phyloP scores from a whole-genome alignment of 2,113 vertebrate genomes.

The Clarias macrocephalus region DNA sequence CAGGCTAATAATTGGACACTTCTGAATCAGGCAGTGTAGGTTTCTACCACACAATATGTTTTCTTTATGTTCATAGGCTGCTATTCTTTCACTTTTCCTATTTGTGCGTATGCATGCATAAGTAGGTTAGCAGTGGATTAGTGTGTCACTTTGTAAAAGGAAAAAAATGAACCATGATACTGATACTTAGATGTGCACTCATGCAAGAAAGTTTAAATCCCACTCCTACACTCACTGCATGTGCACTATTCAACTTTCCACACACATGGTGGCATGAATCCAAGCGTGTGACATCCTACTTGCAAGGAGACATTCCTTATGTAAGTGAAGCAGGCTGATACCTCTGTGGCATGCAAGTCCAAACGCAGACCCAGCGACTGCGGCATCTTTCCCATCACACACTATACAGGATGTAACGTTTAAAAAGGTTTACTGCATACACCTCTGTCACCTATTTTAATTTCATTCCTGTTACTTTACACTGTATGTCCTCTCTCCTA shows the following conservation, averaged over 20 bases:
- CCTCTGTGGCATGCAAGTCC: conserved; percentile 59
- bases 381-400: conserved; percentile 28
- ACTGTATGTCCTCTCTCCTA: conserved; percentile 54
- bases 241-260: background rate
- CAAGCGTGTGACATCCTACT: conserved; percentile 41
- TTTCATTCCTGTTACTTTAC: conserved; percentile 61
- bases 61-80: too few species aligned
- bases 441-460: conserved; percentile 40
- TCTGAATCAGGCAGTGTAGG: too few species aligned
- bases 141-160: background rate
- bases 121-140: background rate
- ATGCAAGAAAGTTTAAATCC: background rate
- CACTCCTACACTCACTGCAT: background rate
- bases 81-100: background rate
- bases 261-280: conserved; percentile 14
- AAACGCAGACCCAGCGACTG: conserved; percentile 47
- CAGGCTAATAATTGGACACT: too few species aligned
- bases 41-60: too few species aligned
- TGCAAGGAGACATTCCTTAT: conserved; percentile 62
- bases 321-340: conserved; percentile 55
- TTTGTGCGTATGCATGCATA: background rate
- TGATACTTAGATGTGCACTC: background rate
- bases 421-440: too few species aligned
- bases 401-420: too few species aligned
- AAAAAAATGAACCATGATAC: background rate